Evolutionary conservation across 1,140 invertebrate species (phyloP).

Genomic region (Periplaneta americana): DNA sequence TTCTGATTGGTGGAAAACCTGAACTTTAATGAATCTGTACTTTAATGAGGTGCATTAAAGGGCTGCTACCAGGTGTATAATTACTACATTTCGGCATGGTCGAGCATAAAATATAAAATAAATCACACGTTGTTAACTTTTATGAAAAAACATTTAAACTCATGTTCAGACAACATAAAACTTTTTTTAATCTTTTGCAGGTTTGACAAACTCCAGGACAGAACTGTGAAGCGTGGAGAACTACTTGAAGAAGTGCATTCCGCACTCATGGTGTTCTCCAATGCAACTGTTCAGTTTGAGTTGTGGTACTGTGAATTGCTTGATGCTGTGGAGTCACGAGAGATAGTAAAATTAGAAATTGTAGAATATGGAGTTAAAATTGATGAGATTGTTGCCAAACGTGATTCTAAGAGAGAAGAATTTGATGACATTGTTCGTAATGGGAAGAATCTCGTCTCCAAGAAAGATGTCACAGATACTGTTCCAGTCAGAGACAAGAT

Average conservation of each 20-base stretch:
- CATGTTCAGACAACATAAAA: too few species aligned
- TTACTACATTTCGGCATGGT: too few species aligned
- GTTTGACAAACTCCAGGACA: slow-evolving; percentile 81
- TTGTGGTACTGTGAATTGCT: slow-evolving; percentile 64
- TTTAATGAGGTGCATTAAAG: too few species aligned
- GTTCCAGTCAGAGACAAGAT: slow-evolving; percentile 78
- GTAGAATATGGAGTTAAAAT: slow-evolving; percentile 65
- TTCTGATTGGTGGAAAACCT: too few species aligned
- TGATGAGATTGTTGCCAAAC: slow-evolving; percentile 41
- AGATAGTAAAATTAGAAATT: slow-evolving; percentile 57
- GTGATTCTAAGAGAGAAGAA: slow-evolving; percentile 48
- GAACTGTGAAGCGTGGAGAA: slow-evolving; percentile 67
- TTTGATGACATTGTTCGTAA: slow-evolving; percentile 74
- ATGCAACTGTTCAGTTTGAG: slow-evolving; percentile 60
- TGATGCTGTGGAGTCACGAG: slow-evolving; percentile 69
- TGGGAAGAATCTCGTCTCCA: slow-evolving; percentile 77
- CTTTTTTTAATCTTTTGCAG: slow-evolving; percentile 34
- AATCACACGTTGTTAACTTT: too few species aligned
- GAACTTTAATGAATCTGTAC: too few species aligned
- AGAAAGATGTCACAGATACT: slow-evolving; percentile 87
- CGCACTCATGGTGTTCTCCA: slow-evolving; percentile 65
- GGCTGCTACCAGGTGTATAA: too few species aligned
- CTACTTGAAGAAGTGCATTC: slow-evolving; percentile 76
- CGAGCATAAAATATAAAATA: too few species aligned
- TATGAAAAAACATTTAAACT: too few species aligned